phyloP scores from a whole-genome alignment of 2,888 invertebrate species.

The Drosophila lutescens region DNA sequence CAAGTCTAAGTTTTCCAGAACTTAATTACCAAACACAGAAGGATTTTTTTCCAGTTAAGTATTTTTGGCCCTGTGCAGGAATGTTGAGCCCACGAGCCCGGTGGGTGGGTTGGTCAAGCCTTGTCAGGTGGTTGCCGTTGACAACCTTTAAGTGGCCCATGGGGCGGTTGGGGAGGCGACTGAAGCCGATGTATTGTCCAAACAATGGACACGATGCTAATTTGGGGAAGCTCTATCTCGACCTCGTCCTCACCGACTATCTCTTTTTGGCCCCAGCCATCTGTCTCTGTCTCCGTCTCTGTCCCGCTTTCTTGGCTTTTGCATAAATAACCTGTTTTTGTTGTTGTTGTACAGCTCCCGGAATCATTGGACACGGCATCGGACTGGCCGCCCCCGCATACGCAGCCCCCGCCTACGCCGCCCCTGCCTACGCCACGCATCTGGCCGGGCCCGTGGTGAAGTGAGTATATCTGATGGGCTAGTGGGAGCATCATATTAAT shows the following conservation, averaged over 20 bases:
- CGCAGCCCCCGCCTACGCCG: conserved; percentile 55
- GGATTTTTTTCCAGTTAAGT: too few relatives aligned
- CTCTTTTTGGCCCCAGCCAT: conserved; percentile 6
- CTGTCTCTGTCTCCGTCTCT: neutral
- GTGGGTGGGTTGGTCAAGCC: neutral
- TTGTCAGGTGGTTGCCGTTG: conserved; percentile 32
- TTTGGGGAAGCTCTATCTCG: conserved; percentile 30
- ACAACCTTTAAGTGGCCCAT: conserved; percentile 25
- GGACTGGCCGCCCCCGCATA: conserved; percentile 65
- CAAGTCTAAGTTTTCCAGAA: too few relatives aligned
- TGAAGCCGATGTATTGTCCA: conserved; percentile 23
- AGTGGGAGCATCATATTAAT: conserved; percentile 30
- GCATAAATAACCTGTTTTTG: conserved; percentile 1
- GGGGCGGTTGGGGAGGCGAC: neutral
- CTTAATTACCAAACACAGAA: too few relatives aligned
- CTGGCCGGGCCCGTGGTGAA: conserved; percentile 81
- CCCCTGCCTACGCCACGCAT: conserved; percentile 75
- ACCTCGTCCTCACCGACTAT: neutral
- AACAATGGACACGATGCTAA: conserved; percentile 35
- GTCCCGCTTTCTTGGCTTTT: conserved; percentile 7
- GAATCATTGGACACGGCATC: conserved; percentile 76
- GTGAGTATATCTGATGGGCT: conserved; percentile 66
- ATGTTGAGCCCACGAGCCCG: neutral
- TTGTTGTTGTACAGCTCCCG: conserved; percentile 60
- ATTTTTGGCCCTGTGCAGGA: neutral